A percentile compares a stretch with the other conserved stretches of the same genome.
phyloP scores from a whole-genome alignment of 2,888 invertebrate species.

The Odontothrips loti region DNA sequence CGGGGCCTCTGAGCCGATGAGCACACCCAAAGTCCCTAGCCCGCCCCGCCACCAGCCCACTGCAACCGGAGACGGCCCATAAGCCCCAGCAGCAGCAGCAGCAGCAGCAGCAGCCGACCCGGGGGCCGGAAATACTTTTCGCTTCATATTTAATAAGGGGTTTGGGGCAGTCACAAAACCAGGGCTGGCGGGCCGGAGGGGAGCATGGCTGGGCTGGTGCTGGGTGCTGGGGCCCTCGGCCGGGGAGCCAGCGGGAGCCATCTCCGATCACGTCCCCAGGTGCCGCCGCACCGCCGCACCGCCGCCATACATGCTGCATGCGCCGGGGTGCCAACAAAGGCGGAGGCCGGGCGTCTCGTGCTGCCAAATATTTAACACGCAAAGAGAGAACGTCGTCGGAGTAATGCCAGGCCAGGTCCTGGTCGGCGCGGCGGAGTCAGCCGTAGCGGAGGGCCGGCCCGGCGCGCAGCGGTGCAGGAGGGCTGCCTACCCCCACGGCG shows the following conservation, averaged over 20 bases:
- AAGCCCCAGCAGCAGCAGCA: neutral
- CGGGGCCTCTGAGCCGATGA: too few relatives aligned
- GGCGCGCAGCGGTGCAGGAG: neutral
- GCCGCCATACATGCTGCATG: slow-evolving; percentile 14
- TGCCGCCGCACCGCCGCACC: neutral
- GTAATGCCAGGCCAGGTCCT: neutral
- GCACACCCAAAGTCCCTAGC: neutral
- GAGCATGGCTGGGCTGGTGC: neutral
- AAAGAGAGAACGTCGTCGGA: too few relatives aligned
- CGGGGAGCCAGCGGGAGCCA: neutral
- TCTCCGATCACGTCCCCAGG: neutral
- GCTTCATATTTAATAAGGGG: slow-evolving; percentile 16
- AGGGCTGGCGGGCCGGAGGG: neutral
- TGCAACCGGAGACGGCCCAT: slow-evolving; percentile 7
- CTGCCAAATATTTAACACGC: too few relatives aligned
- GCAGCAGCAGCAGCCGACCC: too few relatives aligned
- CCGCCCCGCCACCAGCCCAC: neutral
- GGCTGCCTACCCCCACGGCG: neutral
- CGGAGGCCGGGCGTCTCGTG: too few relatives aligned
- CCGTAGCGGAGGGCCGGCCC: neutral
- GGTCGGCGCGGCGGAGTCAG: neutral
- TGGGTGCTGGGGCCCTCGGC: too few relatives aligned
- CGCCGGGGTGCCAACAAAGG: neutral
- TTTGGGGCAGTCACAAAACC: slow-evolving; percentile 3
- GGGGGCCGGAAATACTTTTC: slow-evolving; percentile 13